Percentiles rank a stretch among this genome's conserved stretches.
These are phyloP conservation scores for Coelogynopora nodosa DNA, from an alignment of 2,888 invertebrate species.

Conservation along the genomic window DNA sequence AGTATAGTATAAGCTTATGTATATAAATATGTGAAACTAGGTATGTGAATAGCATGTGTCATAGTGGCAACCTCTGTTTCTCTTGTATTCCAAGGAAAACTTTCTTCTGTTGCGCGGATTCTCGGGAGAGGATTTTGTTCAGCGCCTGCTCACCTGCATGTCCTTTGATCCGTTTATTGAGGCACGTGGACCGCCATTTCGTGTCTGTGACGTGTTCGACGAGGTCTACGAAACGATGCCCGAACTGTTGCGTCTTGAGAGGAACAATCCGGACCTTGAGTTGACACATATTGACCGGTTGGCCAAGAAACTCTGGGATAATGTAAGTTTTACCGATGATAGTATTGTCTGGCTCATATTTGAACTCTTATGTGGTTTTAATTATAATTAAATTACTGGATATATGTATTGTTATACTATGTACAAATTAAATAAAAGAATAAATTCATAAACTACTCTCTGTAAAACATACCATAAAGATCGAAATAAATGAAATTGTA, in stretches of 20 bases:
- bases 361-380: no score
- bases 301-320: constrained; percentile 38
- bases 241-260: not conserved
- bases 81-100: not conserved
- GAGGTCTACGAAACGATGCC: constrained; percentile 63
- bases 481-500: no score
- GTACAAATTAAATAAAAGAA: no score
- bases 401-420: no score
- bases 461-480: no score
- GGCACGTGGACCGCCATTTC: constrained; percentile 89
- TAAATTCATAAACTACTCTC: no score
- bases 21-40: no score
- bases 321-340: constrained; percentile 33
- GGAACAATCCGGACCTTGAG: constrained; percentile 13
- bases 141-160: constrained; percentile 36
- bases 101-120: constrained; percentile 38
- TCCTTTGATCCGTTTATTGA: constrained; percentile 80
- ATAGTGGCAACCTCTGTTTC: no score
- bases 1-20: no score
- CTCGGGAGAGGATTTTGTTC: constrained; percentile 33
- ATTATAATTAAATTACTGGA: no score
- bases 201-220: constrained; percentile 93
- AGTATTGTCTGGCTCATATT: no score
- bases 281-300: constrained; percentile 33
- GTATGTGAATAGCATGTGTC: no score